These are phyloP conservation scores for Nerophis ophidion DNA, from an alignment of 2,113 vertebrate species.

Conservation along the genomic window DNA sequence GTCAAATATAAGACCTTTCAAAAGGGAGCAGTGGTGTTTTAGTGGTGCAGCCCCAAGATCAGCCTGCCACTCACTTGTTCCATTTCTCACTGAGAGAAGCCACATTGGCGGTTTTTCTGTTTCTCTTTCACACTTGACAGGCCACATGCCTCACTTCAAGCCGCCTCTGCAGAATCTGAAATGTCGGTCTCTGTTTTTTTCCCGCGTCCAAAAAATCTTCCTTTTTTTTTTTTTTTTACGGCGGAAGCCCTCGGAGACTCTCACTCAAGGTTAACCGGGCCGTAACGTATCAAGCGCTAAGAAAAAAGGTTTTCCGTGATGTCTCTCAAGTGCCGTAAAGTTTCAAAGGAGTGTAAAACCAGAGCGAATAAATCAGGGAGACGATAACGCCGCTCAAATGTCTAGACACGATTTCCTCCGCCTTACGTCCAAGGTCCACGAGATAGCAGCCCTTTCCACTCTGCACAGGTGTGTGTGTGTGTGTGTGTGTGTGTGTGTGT, in stretches of 20 bases:
- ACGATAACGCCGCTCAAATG: conserved; percentile 35
- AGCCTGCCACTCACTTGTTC: conserved; percentile 6
- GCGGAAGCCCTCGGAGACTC: conserved; percentile 14
- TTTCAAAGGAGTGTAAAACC: conserved; percentile 40
- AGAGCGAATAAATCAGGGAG: conserved; percentile 48
- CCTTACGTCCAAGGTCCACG: conserved; percentile 24
- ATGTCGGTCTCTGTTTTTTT: conserved; percentile 10
- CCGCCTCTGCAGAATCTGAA: conserved; percentile 20
- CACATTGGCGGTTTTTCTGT: conserved; percentile 23
- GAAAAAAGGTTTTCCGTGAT: conserved; percentile 40
- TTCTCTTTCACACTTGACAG: conserved; percentile 21
- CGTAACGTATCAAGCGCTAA: conserved; percentile 36
- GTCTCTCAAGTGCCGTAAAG: conserved; percentile 36
- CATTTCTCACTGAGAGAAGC: conserved; percentile 8
- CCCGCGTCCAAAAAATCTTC: conserved; percentile 8
- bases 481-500: too few species aligned
- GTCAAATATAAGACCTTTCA: too few species aligned
- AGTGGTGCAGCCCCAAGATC: neutral
- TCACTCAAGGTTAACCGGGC: conserved; percentile 18
- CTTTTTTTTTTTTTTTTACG: too few species aligned
- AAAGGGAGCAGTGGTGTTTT: neutral
- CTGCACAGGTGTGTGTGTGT: conserved; percentile 36
- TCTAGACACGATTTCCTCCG: conserved; percentile 47
- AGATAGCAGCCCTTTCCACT: conserved; percentile 27
- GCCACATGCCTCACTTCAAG: conserved; percentile 16